Evolutionary conservation across 2,113 vertebrate species (phyloP), one percentile per base, ranked within the genome.

Genomic region (Herpetotheres cachinnans): DNA sequence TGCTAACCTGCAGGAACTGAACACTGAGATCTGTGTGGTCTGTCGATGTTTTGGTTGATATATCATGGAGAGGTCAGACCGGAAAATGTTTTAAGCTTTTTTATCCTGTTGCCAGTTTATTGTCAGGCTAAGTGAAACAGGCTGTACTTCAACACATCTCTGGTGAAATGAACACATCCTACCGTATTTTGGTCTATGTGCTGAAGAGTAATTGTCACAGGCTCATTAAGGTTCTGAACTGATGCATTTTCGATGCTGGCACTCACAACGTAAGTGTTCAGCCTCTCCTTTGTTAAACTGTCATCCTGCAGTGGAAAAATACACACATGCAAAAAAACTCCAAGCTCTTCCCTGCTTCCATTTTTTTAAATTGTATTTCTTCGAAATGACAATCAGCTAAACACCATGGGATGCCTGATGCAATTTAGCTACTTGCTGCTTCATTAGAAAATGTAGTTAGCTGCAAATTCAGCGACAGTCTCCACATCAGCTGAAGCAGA

Each of bases 211-310:
- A 99, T 97, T 65, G 98, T 94, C 66, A 99, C 98, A 6, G 97
- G 98, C 11, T 99, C 97, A 6, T 79, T 90, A 69, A 99, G 98
- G 91, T 98, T 97, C 66, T 90, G 96, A 91, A 99, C 6, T 6
- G 86, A 82, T 26, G 92, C 92, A 17, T 98, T 97, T 92, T 98
- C 98, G 93, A 99, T 74, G 77, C 98, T 99, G 97, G 99, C 99
- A 87, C 99, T 99, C 71, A 99, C 98, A 52, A 99, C 94, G 0
- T 98, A 99, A 6, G 98, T 98, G 85, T 98, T 99, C 91, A 99
- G 79, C 15, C 15, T 93, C 95, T 93, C 78, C 49, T 44, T 79
- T 4, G 2, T 88, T 32, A 94, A 63, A 24, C 74, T 52, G 14
- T 79, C 55, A 34, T 98, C 98, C 99, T 99, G 89, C 71, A 94